Base-by-base conservation (phyloP, 2,797 vertebrate species). In the Neosilurus hyrtlii region DNA sequence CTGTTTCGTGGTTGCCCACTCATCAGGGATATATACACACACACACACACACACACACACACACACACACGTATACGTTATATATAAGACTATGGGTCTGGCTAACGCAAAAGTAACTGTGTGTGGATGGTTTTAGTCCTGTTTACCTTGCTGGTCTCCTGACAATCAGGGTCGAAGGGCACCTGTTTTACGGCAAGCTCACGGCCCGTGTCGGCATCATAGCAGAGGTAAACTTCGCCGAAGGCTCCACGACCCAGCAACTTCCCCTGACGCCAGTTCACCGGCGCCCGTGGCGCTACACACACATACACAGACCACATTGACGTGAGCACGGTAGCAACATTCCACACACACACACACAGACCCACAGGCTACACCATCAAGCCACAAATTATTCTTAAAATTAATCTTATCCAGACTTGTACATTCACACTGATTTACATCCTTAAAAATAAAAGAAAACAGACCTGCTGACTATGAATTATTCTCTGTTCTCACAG, bases 231-330 rank as follows among this genome's bases (percentile, higher is more conserved):
- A 86, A 98, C 97, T 88, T 97, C 96, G 22, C 97, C 96, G 10
- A 97, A 97, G 0, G 96, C 97, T 68, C 97, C 97, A 59, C 96
- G 94, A 8, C 97, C 97, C 49, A 98, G 90, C 56, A 98, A 93
- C 92, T 97, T 97, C n/a, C 97, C 97, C 85, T 96, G 93, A 78
- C 96, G 94, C 97, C 97, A 97, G 91, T 97, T 97, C 88, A 96
- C 95, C 37, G 97, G 97, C 30, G 96, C 96, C 91, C 95, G 94
- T 8, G 96, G 94, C 0, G 96, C 96, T 97, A 78, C 43, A 89
- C 68, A 79, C 15, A 82, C 22, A 82, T 7, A 65, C 24, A 90
- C 74, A 88, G 84, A 83, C 86, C 81, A 82, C 35, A 68, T 20
- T 82, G 77, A 89, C 81, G 87, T 91, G 87, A 88, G 90, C 88